Base-by-base conservation (phyloP, 53 echinoderm and acorn worm genomes). In the Paracentrotus lividus region DNA sequence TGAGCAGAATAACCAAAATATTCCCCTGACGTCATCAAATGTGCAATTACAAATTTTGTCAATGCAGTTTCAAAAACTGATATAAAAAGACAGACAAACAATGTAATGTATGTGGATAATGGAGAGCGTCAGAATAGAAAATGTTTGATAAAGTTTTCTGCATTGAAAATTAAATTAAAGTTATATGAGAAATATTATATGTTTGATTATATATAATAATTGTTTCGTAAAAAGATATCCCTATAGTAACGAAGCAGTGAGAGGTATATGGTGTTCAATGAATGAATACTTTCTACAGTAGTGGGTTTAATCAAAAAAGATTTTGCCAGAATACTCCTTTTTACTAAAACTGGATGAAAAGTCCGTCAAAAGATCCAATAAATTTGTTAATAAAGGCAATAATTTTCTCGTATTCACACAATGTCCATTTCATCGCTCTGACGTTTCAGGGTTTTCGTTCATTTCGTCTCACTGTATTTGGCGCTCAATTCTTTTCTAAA, bases 401-500 rank as follows among this genome's bases (percentile, higher is more conserved):
- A 45, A 44, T 14, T n/a, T 26, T 1, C 27, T 76, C 81, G 8
- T 26, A 27, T 43, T 47, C 10, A 8, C 26, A 24, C 44, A 24
- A 13, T 20, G 76, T 18, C 81, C 9, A 42, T n/a, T n/a, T n/a
- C n/a, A 42, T 64, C 34, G 6, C 8, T 8, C 2, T 8, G 45
- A 81, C 81, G 81, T 47, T 77, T 47, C n/a, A 34, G 26, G 81
- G 81, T 81, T 77, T 77, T 78, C 47, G 47, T 47, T 47, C 33
- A 33, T 47, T 47, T 81, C 2, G 10, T 45, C 24, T n/a, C 26
- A 40, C n/a, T 47, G 44, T n/a, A 81, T 81, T 47, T 81, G 56
- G 38, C 60, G 33, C 89, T 89, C 89, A 56, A 43, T 89, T 43
- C 27, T 42, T 61, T 44, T 89, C 89, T 89, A 55, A 44, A 89